Evolutionary conservation across 2,113 vertebrate species (phyloP).

Genomic region (Sinocyclocheilus anshuiensis): DNA sequence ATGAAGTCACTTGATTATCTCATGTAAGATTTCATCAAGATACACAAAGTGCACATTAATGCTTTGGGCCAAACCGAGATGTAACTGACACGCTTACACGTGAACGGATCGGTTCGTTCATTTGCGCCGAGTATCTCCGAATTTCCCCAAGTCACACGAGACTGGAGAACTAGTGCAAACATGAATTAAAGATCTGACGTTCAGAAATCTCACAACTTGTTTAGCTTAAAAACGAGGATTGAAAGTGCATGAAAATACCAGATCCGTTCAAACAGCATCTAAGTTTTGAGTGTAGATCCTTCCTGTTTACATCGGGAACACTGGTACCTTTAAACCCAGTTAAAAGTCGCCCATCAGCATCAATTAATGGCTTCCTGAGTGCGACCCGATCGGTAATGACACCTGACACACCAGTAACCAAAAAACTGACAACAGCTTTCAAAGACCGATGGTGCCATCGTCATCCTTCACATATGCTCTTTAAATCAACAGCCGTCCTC

Average conservation of each 20-base stretch:
- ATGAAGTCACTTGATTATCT: not conserved
- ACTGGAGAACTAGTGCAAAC: conserved; percentile 21
- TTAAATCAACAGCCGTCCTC: conserved; percentile 73
- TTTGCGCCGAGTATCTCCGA: not conserved
- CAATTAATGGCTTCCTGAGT: conserved; percentile 69
- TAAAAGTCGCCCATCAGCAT: conserved; percentile 72
- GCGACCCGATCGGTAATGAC: conserved; percentile 73
- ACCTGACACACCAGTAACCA: conserved; percentile 70
- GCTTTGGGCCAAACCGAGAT: not conserved
- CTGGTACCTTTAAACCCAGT: conserved; percentile 71
- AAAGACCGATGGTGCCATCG: conserved; percentile 71
- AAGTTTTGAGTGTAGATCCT: conserved; percentile 15
- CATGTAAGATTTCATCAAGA: not conserved
- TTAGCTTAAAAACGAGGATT: not conserved
- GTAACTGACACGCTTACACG: not conserved
- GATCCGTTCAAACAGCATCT: not conserved
- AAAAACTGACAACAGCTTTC: conserved; percentile 73
- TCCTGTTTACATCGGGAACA: conserved; percentile 62
- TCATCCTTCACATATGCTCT: conserved; percentile 72
- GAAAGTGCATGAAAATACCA: conserved; percentile 28
- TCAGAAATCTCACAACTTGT: not conserved
- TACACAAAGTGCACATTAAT: not conserved
- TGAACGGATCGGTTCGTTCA: not conserved
- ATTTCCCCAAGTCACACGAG: not conserved
- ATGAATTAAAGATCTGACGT: conserved; percentile 22